Conservation (phyloP, 2,113 vertebrate genomes). For the Emydocephalus ijimae region DNA sequence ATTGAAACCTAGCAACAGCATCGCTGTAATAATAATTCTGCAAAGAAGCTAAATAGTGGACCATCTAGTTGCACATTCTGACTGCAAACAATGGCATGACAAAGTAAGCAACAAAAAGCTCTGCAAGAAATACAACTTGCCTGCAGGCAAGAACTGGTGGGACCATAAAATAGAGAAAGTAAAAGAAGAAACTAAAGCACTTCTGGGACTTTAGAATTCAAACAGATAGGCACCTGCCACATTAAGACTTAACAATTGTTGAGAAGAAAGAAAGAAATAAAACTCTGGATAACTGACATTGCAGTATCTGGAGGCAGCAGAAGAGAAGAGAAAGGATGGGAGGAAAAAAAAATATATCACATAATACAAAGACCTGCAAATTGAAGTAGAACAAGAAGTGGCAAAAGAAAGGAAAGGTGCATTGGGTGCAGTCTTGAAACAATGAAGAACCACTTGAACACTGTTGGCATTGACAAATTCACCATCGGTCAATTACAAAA, state of each 20-base stretch:
- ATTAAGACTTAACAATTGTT: not conserved
- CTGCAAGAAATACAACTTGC: not conserved
- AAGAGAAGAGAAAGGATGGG: not conserved
- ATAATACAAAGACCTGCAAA: not conserved
- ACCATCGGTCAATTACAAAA: not conserved
- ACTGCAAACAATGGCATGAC: not conserved
- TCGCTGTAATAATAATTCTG: not conserved
- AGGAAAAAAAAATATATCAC: not conserved
- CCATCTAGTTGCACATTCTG: not conserved
- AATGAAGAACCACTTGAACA: not conserved
- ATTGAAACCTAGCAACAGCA: not conserved
- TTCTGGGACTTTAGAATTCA: not conserved
- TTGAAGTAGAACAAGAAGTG: not conserved
- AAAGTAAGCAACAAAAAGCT: not conserved
- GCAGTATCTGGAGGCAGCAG: not conserved
- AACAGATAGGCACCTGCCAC: not conserved
- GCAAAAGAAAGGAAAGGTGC: not conserved
- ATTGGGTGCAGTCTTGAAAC: not conserved
- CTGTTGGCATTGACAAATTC: not conserved
- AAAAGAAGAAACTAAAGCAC: not conserved
- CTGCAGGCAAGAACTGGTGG: not conserved
- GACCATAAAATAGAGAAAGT: not conserved
- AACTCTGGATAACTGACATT: not conserved
- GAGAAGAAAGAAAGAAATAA: not conserved
- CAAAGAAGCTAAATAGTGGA: not conserved